Evolutionary conservation across 2,888 invertebrate species (phyloP).

Genomic region (Lepidocyrtoides sp.): DNA sequence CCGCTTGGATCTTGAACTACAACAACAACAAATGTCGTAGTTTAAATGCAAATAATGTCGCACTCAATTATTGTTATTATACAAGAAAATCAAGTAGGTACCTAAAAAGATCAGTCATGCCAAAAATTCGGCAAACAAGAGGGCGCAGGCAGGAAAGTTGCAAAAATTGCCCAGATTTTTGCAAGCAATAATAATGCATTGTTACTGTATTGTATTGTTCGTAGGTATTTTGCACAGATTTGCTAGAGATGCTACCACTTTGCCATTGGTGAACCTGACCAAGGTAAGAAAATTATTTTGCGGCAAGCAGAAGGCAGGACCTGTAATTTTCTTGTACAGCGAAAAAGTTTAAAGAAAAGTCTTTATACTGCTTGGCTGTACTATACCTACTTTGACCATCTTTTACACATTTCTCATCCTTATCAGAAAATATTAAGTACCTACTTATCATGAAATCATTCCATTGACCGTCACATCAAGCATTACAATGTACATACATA

Average conservation of each 20-base stretch:
- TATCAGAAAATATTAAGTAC: background rate
- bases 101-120: background rate
- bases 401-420: background rate
- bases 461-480: background rate
- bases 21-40: background rate
- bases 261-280: background rate
- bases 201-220: background rate
- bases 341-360: background rate
- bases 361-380: too few relatives aligned
- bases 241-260: background rate
- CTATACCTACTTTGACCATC: too few relatives aligned
- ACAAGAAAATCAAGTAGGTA: too few relatives aligned
- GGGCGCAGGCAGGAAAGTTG: background rate
- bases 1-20: background rate
- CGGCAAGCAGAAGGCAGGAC: background rate
- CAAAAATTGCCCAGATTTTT: background rate
- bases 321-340: conserved; percentile 20
- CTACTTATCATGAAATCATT: too few relatives aligned
- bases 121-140: background rate
- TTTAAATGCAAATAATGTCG: conserved; percentile 27
- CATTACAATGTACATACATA: too few relatives aligned
- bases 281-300: conserved; percentile 33
- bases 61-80: background rate
- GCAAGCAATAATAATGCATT: background rate
- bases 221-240: too few relatives aligned